Evolutionary conservation across 2,797 vertebrate genomes (phyloP), one percentile per base, ranked within the genome.

Genomic region (Falco concolor): DNA sequence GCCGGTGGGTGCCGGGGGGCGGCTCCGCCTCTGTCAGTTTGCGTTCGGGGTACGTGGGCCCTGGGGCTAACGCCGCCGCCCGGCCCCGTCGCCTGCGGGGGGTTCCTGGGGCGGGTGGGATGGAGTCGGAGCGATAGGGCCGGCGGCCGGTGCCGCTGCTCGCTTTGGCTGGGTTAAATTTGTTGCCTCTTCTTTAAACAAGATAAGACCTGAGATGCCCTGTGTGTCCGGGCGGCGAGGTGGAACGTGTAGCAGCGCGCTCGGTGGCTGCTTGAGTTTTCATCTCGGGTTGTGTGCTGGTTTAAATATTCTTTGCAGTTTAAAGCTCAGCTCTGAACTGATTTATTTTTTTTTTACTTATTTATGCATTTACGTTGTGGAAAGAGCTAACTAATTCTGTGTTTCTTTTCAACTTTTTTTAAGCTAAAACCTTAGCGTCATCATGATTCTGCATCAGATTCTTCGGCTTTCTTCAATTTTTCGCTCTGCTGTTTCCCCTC

Each of bases 371-470:
- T 64, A 5, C 1, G 2, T 40, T 3, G 10, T 0, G 0, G 53
- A 4, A 36, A 42, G 32, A 44, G 8, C 5, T 38, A 52, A 40
- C 38, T 56, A 16, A 65, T 67, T 45, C 10, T 18, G 5, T 30
- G 10, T 23, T 53, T 18, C 5, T 70, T 6, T 30, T 45, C 24
- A 9, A 2, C 4, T 25, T 47, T 30, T 13, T 20, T 34, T 38
- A 84, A 13, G 30, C 34, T 54, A 22, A 36, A 84, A 9, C 60
- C 9, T 23, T 12, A 21, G 28, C 12, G 87, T 95, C 97, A 97
- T 60, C 92, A 99, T 99, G 99, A 98, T 99, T 50, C 98, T 99
- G 47, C 98, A 97, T 27, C 97, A 98, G 49, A 84, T 99, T 6
- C 98, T 98, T 96, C 98, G 93, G 16, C 93, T 99, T 61, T 99